Conservation (phyloP, 2,113 vertebrate genomes). For the Podiceps cristatus region DNA sequence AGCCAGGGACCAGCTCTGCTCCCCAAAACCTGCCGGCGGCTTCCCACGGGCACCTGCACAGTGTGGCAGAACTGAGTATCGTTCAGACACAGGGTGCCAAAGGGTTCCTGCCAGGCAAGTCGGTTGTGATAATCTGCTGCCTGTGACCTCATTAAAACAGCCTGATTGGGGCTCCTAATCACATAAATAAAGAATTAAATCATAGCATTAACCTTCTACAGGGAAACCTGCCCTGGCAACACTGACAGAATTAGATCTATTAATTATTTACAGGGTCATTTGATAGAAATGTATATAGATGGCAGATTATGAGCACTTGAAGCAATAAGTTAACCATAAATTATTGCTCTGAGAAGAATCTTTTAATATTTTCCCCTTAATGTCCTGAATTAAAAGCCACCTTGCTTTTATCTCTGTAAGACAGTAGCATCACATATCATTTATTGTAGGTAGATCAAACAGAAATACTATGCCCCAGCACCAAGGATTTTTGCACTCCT, state of each 20-base stretch:
- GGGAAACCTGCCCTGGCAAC: conserved; percentile 58
- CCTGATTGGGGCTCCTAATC: conserved; percentile 49
- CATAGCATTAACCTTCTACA: conserved; percentile 66
- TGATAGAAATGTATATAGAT: conserved; percentile 60
- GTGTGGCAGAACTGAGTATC: not conserved
- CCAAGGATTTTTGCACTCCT: not conserved
- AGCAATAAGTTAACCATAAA: conserved; percentile 49
- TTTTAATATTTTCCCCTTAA: conserved; percentile 34
- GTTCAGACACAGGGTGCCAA: not conserved
- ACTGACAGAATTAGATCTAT: conserved; percentile 63
- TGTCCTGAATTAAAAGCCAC: conserved; percentile 13
- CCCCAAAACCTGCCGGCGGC: not conserved
- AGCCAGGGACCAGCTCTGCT: not conserved
- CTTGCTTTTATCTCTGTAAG: not conserved
- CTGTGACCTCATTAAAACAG: conserved; percentile 44
- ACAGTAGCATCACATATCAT: not conserved
- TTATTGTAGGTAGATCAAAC: not conserved
- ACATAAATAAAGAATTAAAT: conserved; percentile 69
- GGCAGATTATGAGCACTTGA: conserved; percentile 52
- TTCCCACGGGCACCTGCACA: not conserved
- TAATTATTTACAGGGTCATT: conserved; percentile 69
- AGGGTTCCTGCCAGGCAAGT: not conserved
- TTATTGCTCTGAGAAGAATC: conserved; percentile 16
- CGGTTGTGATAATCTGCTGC: not conserved
- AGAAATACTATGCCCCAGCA: not conserved